These are phyloP conservation scores for Archaeoteleia sp. DNA, from an alignment of 2,888 invertebrate species.

Conservation along the genomic window DNA sequence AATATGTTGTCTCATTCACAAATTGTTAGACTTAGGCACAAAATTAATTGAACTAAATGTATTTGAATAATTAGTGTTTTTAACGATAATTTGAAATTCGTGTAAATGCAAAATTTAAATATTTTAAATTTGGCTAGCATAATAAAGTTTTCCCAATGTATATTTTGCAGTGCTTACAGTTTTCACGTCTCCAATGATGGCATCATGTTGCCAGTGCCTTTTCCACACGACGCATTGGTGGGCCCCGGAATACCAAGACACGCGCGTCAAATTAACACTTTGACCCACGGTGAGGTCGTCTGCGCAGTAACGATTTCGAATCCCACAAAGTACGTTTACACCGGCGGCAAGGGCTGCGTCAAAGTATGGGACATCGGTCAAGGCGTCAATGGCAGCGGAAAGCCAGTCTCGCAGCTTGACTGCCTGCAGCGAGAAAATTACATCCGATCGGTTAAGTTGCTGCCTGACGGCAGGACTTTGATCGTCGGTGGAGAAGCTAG, in stretches of 20 bases:
- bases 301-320: constrained; percentile 97
- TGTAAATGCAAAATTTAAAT: not conserved
- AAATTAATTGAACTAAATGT: too few species aligned
- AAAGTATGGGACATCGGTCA: constrained; percentile 98
- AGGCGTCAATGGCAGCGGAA: constrained; percentile 83
- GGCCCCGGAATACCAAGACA: constrained; percentile 94
- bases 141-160: not conserved
- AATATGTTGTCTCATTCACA: too few species aligned
- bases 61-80: too few species aligned
- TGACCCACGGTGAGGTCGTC: constrained; percentile 96
- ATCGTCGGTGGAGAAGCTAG: constrained; percentile 98
- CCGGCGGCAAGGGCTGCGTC: constrained; percentile 97
- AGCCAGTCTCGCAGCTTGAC: constrained; percentile 91
- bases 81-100: not conserved
- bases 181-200: constrained; percentile 93
- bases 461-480: constrained; percentile 93
- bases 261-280: constrained; percentile 92
- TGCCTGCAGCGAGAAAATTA: constrained; percentile 97
- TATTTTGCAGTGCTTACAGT: constrained; percentile 86
- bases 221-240: constrained; percentile 93
- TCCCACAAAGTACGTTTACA: constrained; percentile 94
- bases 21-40: too few species aligned
- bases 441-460: constrained; percentile 91
- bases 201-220: constrained; percentile 93
- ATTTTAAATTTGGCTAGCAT: too few species aligned